phyloP scores from a whole-genome alignment of 2,797 vertebrate genomes.

The Prunella strophiata region DNA sequence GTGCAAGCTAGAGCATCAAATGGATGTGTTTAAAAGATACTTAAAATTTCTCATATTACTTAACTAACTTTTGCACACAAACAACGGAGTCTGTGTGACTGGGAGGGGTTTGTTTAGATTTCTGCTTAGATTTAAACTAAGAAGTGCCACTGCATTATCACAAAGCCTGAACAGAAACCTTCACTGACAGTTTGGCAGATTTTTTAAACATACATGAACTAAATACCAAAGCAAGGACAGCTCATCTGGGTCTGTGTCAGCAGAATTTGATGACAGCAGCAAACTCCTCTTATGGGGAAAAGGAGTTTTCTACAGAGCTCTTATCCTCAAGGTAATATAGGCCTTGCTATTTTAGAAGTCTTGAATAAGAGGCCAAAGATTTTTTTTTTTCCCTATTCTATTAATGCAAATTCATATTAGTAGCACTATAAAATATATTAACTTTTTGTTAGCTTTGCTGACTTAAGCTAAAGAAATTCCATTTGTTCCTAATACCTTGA shows the following conservation, averaged over 20 bases:
- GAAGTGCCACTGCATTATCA: background rate
- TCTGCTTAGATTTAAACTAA: background rate
- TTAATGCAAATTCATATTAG: background rate
- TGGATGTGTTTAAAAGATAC: background rate
- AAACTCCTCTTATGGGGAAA: background rate
- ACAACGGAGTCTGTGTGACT: background rate
- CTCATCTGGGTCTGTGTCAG: background rate
- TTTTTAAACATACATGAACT: background rate
- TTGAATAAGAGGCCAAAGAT: background rate
- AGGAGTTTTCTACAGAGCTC: conserved; percentile 12
- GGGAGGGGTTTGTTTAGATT: background rate
- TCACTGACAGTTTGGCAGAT: background rate
- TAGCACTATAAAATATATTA: background rate
- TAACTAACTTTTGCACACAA: background rate
- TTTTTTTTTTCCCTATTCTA: background rate
- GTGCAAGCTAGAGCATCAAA: fast-evolving
- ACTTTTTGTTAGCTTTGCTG: conserved; percentile 8
- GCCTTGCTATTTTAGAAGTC: background rate
- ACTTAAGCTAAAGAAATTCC: conserved; percentile 46
- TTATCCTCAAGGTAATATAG: conserved; percentile 6
- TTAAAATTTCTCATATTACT: background rate
- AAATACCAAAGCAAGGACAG: background rate
- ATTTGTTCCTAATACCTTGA: conserved; percentile 26
- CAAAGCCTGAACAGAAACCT: background rate
- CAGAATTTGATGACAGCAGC: background rate